phyloP scores from a whole-genome alignment of 2,888 invertebrate species.

The Sisyra nigra region DNA sequence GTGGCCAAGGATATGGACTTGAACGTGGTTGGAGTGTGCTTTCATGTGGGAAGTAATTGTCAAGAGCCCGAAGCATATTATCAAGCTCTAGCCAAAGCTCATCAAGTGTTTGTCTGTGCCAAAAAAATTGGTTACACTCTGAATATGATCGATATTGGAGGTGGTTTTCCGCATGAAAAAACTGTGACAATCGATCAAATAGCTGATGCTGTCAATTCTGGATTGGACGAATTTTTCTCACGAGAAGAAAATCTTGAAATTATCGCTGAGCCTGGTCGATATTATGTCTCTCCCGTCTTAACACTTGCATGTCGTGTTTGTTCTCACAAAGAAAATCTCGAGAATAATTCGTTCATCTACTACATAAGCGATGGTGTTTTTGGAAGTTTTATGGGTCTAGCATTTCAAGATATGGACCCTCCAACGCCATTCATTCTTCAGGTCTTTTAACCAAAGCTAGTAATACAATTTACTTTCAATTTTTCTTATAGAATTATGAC shows the following conservation, averaged over 20 bases:
- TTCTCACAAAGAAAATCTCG: neutral
- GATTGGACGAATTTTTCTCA: neutral
- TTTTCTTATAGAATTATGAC: neutral
- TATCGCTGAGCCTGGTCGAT: neutral
- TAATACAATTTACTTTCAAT: neutral
- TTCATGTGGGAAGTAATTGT: constrained; percentile 22
- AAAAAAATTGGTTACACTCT: constrained; percentile 30
- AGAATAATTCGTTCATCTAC: neutral
- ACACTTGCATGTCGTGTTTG: neutral
- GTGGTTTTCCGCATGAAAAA: too few species aligned
- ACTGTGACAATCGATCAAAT: constrained; percentile 13
- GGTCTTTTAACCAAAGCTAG: neutral
- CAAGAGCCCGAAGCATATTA: constrained; percentile 31
- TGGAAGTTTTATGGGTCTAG: neutral
- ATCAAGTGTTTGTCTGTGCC: constrained; percentile 31
- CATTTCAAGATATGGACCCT: neutral
- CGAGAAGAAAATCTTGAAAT: neutral
- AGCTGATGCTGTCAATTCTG: neutral
- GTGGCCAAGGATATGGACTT: constrained; percentile 18
- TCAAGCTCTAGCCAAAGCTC: constrained; percentile 32
- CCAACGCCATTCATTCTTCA: neutral
- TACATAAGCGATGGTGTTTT: constrained; percentile 1
- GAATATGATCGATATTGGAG: constrained; percentile 39
- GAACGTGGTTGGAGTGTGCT: constrained; percentile 22
- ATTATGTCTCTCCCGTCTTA: neutral